These are phyloP conservation scores for Malurus splendens DNA, from an alignment of 2,797 vertebrate genomes.

Conservation along the genomic window DNA sequence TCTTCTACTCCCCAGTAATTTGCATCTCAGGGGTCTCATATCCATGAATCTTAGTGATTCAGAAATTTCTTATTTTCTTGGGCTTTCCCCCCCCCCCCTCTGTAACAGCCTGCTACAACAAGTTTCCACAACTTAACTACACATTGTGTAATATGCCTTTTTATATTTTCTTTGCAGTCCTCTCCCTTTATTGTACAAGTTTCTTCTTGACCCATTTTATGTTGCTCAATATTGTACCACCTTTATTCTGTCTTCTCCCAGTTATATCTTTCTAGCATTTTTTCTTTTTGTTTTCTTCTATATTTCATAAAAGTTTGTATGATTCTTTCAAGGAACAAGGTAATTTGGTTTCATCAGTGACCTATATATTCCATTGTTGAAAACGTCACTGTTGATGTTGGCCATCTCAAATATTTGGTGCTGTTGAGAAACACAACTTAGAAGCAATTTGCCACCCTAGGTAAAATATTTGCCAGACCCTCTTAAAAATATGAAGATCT, in stretches of 20 bases:
- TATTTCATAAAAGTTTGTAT: not conserved
- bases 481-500: not conserved
- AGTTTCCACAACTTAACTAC: not conserved
- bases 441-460: not conserved
- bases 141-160: fast-evolving
- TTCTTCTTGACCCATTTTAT: not conserved
- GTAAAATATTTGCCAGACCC: not conserved
- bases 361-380: not conserved
- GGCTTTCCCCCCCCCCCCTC: fast-evolving
- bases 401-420: not conserved
- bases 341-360: not conserved
- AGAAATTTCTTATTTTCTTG: not conserved
- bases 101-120: not conserved
- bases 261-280: not conserved
- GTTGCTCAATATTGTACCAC: not conserved
- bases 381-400: not conserved
- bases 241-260: not conserved
- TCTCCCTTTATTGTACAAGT: not conserved
- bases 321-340: not conserved
- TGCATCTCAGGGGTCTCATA: not conserved
- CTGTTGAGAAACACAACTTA: not conserved
- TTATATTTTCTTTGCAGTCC: not conserved
- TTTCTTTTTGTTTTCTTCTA: not conserved
- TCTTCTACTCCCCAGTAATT: not conserved
- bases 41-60: not conserved